Conservation (phyloP, 2,888 invertebrate genomes). For the Scaptomyza polygonia region DNA sequence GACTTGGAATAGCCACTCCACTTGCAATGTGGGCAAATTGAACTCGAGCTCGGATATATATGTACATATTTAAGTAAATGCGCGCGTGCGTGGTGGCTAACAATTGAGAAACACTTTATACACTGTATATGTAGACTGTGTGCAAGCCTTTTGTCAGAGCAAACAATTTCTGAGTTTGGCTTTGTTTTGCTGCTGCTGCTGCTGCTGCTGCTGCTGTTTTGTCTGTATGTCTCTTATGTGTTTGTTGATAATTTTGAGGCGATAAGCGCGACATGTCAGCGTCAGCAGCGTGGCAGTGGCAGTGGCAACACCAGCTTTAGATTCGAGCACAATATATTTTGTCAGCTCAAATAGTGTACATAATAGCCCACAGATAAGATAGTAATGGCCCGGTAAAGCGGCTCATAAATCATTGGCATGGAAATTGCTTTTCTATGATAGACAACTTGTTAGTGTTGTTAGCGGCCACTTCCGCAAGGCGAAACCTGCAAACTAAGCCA, state of each 20-base stretch:
- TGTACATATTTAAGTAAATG: constrained; percentile 77
- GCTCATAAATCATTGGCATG: constrained; percentile 80
- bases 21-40: constrained; percentile 68
- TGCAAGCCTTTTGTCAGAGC: constrained; percentile 54
- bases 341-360: constrained; percentile 80
- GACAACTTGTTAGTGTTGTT: constrained; percentile 70
- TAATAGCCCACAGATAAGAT: constrained; percentile 76
- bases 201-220: constrained; percentile 20
- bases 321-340: constrained; percentile 79
- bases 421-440: constrained; percentile 80
- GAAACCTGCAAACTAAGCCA: constrained; percentile 79
- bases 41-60: constrained; percentile 72
- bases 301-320: constrained; percentile 69
- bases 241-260: constrained; percentile 76
- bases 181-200: constrained; percentile 38
- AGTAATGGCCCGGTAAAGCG: constrained; percentile 80
- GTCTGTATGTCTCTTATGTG: constrained; percentile 46
- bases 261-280: constrained; percentile 82
- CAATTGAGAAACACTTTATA: constrained; percentile 72
- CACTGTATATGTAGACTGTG: constrained; percentile 68
- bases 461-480: constrained; percentile 70
- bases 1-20: constrained; percentile 28
- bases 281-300: constrained; percentile 62
- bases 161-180: constrained; percentile 40
- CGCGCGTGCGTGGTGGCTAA: constrained; percentile 81